Percentiles rank a stretch among this genome's conserved stretches.
Conservation (phyloP, 2,113 vertebrate genomes). For the Odontophorus gujanensis region DNA sequence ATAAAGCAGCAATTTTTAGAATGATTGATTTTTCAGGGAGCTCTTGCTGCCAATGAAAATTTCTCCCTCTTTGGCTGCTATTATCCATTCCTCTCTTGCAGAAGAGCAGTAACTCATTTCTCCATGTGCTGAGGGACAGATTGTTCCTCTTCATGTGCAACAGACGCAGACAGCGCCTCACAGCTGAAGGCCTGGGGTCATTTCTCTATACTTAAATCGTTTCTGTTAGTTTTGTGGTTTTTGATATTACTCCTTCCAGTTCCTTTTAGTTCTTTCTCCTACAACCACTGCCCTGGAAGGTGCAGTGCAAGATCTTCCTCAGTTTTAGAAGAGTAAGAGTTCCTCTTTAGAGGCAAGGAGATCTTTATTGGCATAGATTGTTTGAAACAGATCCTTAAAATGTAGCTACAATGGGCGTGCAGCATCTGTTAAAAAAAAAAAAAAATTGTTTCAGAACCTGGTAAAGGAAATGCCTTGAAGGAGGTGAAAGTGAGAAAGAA, state of each 20-base stretch:
- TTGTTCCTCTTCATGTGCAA: background rate
- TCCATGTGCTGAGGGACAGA: background rate
- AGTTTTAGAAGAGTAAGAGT: background rate
- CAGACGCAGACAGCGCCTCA: background rate
- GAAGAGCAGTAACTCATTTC: conserved; percentile 15
- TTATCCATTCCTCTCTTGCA: conserved; percentile 14
- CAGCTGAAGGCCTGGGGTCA: background rate
- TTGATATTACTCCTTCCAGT: background rate
- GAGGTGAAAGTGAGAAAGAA: background rate
- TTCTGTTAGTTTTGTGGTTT: background rate
- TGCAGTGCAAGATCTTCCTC: background rate
- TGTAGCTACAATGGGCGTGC: background rate
- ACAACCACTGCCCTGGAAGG: background rate
- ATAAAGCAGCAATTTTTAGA: background rate
- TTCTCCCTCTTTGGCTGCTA: background rate
- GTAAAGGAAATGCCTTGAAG: background rate
- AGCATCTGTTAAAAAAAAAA: background rate
- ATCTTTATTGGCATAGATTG: background rate
- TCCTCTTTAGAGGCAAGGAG: background rate
- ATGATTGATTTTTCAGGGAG: background rate
- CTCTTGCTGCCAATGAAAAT: background rate
- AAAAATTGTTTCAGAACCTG: background rate
- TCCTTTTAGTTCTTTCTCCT: background rate
- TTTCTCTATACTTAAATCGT: background rate
- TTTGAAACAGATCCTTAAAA: background rate